These are phyloP conservation scores for Dendronephthya gigantea DNA, from an alignment of 64 coral and sea anemone species.

Conservation along the genomic window DNA sequence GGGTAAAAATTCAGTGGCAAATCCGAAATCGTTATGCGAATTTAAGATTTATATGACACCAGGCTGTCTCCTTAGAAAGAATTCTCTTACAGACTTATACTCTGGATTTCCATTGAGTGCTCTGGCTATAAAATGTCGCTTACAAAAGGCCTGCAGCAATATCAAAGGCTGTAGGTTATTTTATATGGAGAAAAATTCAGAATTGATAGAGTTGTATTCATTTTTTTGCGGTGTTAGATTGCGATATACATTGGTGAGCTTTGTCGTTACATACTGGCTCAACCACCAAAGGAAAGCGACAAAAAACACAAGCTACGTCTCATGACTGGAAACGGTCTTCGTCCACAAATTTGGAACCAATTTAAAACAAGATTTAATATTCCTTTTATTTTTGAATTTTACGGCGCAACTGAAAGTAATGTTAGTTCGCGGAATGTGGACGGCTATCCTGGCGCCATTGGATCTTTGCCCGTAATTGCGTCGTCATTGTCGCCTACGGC, in stretches of 20 bases:
- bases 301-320: slow-evolving; percentile 51
- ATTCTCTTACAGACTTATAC: no score
- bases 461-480: slow-evolving; percentile 38
- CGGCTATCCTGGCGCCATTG: slow-evolving; percentile 6
- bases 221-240: slow-evolving; percentile 37
- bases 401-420: slow-evolving; percentile 79
- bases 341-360: slow-evolving; percentile 77
- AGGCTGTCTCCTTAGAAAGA: no score
- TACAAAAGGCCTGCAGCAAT: no score
- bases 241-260: slow-evolving; percentile 80
- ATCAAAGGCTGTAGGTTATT: neutral
- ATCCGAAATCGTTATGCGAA: no score
- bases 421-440: slow-evolving; percentile 49
- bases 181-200: neutral
- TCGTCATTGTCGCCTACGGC: no score
- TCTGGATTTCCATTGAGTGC: no score
- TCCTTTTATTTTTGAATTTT: slow-evolving; percentile 69
- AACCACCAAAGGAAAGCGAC: slow-evolving; percentile 59
- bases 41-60: no score
- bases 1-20: no score
- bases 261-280: slow-evolving; percentile 78
- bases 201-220: neutral
- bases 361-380: slow-evolving; percentile 81
- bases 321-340: slow-evolving; percentile 61
- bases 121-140: no score